Percentiles rank a stretch among this genome's conserved stretches.
These are phyloP conservation scores for Tenualosa ilisha DNA, from an alignment of 2,797 vertebrate genomes.

Conservation along the genomic window DNA sequence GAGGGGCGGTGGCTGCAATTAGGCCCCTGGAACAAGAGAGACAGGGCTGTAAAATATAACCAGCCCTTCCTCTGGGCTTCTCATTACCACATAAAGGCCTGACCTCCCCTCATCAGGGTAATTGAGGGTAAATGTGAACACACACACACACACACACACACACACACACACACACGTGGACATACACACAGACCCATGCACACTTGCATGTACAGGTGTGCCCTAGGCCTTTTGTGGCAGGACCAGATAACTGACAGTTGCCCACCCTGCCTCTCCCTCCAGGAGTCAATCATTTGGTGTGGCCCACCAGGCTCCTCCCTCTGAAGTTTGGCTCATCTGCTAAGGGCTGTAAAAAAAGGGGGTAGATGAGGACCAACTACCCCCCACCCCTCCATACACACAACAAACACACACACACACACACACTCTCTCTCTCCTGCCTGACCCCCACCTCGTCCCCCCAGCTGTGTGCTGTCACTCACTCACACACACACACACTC, in stretches of 20 bases:
- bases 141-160: constrained; percentile 23
- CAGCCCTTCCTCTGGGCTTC: constrained; percentile 32
- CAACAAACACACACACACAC: not conserved
- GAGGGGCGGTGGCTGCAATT: constrained; percentile 33
- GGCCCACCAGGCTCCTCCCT: constrained; percentile 43
- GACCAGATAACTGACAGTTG: constrained; percentile 57
- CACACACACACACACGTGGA: constrained; percentile 15
- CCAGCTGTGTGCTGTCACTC: constrained; percentile 17
- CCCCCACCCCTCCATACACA: constrained; percentile 27
- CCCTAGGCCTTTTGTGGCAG: constrained; percentile 8
- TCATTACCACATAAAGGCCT: constrained; percentile 27
- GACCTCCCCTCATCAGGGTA: constrained; percentile 41
- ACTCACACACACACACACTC: not conserved
- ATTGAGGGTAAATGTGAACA: constrained; percentile 42
- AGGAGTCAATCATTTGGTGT: constrained; percentile 54
- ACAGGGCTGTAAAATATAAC: constrained; percentile 37
- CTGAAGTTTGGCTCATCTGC: constrained; percentile 60
- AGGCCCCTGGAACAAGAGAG: constrained; percentile 29
- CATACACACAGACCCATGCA: not conserved
- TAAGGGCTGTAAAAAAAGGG: constrained; percentile 58
- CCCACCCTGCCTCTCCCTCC: constrained; percentile 54
- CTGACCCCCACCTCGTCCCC: not conserved
- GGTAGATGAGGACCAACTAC: constrained; percentile 49
- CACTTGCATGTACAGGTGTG: not conserved
- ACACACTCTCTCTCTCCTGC: not conserved